Evolutionary conservation across 2,888 invertebrate genomes (phyloP).

Genomic region (Torymus aiolomorphi): DNA sequence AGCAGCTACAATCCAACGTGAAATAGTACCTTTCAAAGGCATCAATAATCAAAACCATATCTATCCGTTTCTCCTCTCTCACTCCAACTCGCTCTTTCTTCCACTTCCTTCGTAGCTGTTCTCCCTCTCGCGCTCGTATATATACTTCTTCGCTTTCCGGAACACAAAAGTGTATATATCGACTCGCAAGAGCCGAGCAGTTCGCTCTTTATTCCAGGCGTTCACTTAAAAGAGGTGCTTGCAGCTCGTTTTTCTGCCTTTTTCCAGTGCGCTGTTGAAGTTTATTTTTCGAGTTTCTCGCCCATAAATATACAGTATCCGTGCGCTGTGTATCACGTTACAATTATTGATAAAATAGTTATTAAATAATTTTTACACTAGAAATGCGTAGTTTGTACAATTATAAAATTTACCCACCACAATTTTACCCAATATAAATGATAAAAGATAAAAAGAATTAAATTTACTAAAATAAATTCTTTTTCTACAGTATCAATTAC

Average conservation of each 20-base stretch:
- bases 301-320: too few species aligned
- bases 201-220: constrained; percentile 37
- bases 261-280: neutral
- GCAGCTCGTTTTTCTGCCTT: constrained; percentile 6
- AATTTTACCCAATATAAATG: too few species aligned
- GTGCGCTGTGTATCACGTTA: too few species aligned
- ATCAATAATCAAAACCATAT: constrained; percentile 46
- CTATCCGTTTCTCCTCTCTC: neutral
- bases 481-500: too few species aligned
- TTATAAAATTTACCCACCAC: too few species aligned
- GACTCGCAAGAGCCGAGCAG: constrained; percentile 3
- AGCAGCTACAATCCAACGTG: constrained; percentile 22
- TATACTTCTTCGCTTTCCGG: constrained; percentile 20
- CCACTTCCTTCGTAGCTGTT: constrained; percentile 8
- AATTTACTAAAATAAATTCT: too few species aligned
- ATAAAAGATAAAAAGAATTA: too few species aligned
- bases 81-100: neutral
- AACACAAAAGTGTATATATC: constrained; percentile 28
- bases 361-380: too few species aligned
- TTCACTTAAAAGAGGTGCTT: constrained; percentile 32
- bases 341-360: too few species aligned
- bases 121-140: constrained; percentile 18
- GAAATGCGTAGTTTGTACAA: too few species aligned
- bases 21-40: constrained; percentile 53
- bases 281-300: too few species aligned